Evolutionary conservation across 2,113 vertebrate genomes (phyloP).

Genomic region (Thalassoma bifasciatum): DNA sequence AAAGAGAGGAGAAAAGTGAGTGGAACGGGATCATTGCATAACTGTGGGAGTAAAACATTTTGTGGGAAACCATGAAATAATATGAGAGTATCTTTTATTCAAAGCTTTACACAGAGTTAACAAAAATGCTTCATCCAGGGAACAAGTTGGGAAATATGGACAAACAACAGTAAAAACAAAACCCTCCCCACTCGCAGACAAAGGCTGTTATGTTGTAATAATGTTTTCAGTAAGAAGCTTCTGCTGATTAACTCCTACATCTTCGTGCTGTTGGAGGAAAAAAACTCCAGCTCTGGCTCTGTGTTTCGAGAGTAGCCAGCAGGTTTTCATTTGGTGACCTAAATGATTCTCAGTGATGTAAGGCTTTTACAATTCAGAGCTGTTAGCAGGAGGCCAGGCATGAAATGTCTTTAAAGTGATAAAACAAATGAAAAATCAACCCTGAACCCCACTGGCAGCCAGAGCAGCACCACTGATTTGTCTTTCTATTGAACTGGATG

Average conservation of each 20-base stretch:
- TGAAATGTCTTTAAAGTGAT: background rate
- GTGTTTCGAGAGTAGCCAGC: background rate
- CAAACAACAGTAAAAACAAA: too few species aligned
- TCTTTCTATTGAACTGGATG: background rate
- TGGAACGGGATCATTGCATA: too few species aligned
- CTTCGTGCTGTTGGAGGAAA: background rate
- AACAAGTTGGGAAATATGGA: too few species aligned
- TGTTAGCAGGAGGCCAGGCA: background rate
- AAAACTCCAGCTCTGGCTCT: background rate
- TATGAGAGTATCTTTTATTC: too few species aligned
- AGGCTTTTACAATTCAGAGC: background rate
- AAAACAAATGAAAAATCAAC: background rate
- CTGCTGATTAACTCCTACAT: background rate
- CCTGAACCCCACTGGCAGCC: background rate
- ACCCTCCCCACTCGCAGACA: too few species aligned
- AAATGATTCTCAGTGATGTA: background rate
- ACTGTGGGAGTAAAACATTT: background rate
- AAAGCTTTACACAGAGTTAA: too few species aligned
- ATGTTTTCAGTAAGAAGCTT: background rate
- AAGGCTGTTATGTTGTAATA: too few species aligned
- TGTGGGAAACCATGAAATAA: too few species aligned
- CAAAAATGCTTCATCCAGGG: too few species aligned
- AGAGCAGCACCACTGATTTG: background rate
- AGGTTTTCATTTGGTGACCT: background rate
- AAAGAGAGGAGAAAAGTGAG: constrained; percentile 10